Base-by-base conservation (phyloP, 2,888 invertebrate species). In the Notocelia uddmanniana region DNA sequence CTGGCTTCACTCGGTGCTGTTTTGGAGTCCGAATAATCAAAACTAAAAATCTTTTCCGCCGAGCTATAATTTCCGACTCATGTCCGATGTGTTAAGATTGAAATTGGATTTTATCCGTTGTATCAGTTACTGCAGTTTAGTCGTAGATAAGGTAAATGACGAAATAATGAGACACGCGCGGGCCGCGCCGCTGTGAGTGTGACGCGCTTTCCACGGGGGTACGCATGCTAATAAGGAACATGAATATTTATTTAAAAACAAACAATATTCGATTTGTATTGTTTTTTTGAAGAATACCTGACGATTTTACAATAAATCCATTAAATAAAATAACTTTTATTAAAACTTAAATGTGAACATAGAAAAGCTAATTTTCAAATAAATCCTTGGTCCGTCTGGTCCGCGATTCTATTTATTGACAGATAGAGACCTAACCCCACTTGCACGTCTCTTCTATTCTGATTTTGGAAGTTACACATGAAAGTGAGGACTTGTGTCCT, bases 221-320 rank as follows among this genome's bases (percentile, higher is more conserved):
- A 55, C 63, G 71, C 71, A 71, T 71, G 71, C 71, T 71, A 71
- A 71, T 71, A 67, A 55, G 13, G 31, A 54, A 31, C 67, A 72
- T 72, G 72, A 72, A 72, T 72, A 72, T 72, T 72, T 68, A 72
- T 72, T 68, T 68, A 71, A 72, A 70, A 72, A 68, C 55, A 62
- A 63, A n/a, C 45, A 57, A 54, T 41, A 58, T 34, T 69, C 54
- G 54, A 52, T 60, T 18, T 59, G 50, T 23, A 52, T 18, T 52
- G 34, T 59, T 68, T 58, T 41, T 66, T 11, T 18, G 13, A 13
- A 48, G 45, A n/a, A 45, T 2, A 13, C 37, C 13, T 37, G 13
- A 37, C 37, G 37, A 13, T 13, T 11, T 37, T 15, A 15, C 1
- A 2, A 6, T n/a, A 2, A 8, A 41, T 0, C 41, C 15, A 13